Conservation (phyloP, 2,113 vertebrate species). For the Shinisaurus crocodilurus region DNA sequence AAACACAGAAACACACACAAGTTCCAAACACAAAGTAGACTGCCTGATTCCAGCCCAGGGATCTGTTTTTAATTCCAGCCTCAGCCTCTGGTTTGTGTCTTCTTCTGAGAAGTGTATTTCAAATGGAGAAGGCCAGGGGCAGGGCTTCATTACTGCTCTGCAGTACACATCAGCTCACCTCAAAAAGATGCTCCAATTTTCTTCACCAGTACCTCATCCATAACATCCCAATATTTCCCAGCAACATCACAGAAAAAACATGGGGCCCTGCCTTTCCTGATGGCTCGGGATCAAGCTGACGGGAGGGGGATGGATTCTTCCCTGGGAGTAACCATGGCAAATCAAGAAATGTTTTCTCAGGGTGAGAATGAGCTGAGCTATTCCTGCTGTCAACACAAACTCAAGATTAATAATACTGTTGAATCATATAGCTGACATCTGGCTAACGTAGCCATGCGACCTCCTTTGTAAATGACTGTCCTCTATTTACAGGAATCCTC, state of each 20-base stretch:
- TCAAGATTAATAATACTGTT: not conserved
- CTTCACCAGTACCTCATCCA: not conserved
- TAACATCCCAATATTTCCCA: not conserved
- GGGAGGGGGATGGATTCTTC: too few relatives aligned
- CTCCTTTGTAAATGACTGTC: not conserved
- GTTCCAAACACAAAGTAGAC: conserved; percentile 10
- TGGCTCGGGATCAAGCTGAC: not conserved
- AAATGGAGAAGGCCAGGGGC: not conserved
- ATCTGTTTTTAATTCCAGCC: not conserved
- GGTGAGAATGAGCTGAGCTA: not conserved
- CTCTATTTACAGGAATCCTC: not conserved
- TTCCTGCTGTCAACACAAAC: not conserved
- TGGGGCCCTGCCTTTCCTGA: not conserved
- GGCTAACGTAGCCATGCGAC: not conserved
- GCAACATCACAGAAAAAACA: not conserved
- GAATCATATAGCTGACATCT: not conserved
- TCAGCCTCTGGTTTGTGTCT: not conserved
- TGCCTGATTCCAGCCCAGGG: not conserved
- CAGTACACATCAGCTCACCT: not conserved
- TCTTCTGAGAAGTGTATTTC: not conserved
- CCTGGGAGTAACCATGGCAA: not conserved
- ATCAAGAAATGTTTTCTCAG: not conserved
- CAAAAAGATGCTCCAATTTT: not conserved
- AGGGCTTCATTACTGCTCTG: too few relatives aligned
- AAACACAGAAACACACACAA: not conserved